Conservation (phyloP, 2,113 vertebrate species). For the Sisor rabdophorus region DNA sequence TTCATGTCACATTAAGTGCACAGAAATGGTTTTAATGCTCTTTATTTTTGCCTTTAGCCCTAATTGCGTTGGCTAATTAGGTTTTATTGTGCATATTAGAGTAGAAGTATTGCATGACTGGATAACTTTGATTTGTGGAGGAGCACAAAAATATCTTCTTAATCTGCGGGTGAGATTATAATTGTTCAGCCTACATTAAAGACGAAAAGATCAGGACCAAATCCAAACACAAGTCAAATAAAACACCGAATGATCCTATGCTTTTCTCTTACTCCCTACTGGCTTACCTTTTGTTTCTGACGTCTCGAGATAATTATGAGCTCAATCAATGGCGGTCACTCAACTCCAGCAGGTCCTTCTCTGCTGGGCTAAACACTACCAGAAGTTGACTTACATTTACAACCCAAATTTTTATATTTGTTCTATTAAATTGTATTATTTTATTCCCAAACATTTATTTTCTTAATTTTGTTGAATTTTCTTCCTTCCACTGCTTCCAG, state of each 20-base stretch:
- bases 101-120: constrained; percentile 34
- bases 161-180: constrained; percentile 29
- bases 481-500: too few relatives aligned
- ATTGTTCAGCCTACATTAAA: constrained; percentile 32
- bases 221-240: background rate
- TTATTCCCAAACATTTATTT: too few relatives aligned
- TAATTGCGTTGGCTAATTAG: constrained; percentile 38
- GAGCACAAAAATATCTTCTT: constrained; percentile 5
- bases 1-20: constrained; percentile 37
- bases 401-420: too few relatives aligned
- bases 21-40: constrained; percentile 9
- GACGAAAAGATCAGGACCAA: background rate
- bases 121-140: constrained; percentile 11
- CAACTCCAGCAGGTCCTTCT: too few relatives aligned
- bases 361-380: too few relatives aligned
- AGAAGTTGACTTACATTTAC: too few relatives aligned
- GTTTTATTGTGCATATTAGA: constrained; percentile 37
- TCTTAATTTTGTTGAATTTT: too few relatives aligned
- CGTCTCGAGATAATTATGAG: background rate
- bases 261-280: background rate
- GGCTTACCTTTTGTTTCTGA: background rate
- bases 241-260: background rate
- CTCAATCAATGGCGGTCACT: too few relatives aligned
- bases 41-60: constrained; percentile 34
- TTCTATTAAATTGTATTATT: too few relatives aligned